Evolutionary conservation across 2,797 vertebrate genomes (phyloP).

Genomic region (Silurus lanzhouensis): DNA sequence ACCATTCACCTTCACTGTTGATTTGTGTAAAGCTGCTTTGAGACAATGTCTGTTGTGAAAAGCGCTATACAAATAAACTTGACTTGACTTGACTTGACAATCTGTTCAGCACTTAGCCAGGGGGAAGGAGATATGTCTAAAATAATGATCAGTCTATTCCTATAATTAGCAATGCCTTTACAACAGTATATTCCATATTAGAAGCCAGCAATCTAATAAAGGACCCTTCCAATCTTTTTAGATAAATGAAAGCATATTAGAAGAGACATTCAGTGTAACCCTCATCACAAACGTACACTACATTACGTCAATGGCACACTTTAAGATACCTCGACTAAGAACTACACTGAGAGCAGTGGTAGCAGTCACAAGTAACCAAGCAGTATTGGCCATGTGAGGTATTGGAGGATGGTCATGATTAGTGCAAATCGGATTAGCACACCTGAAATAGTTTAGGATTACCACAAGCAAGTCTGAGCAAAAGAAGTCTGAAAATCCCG

Average conservation of each 20-base stretch:
- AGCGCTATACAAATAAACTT: too few relatives aligned
- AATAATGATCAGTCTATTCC: constrained; percentile 14
- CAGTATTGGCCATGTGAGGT: constrained; percentile 41
- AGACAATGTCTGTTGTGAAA: too few relatives aligned
- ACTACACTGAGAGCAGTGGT: constrained; percentile 3
- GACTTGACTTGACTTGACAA: too few relatives aligned
- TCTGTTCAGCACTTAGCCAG: constrained; percentile 7
- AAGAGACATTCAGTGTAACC: neutral
- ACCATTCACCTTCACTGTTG: too few relatives aligned
- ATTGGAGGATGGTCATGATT: constrained; percentile 38
- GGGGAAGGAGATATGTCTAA: constrained; percentile 14
- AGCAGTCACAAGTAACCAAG: constrained; percentile 30
- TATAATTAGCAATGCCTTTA: constrained; percentile 12
- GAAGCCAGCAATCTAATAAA: constrained; percentile 1
- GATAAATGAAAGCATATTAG: neutral
- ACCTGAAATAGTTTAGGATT: constrained; percentile 67
- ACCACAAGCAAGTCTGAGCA: constrained; percentile 48
- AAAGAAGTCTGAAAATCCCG: neutral
- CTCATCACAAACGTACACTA: neutral
- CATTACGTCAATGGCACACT: neutral
- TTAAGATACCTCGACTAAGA: neutral
- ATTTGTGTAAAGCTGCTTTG: too few relatives aligned
- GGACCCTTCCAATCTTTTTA: constrained; percentile 1
- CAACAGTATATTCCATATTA: constrained; percentile 3
- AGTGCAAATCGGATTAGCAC: constrained; percentile 51